Conservation (phyloP, 1,140 invertebrate species). For the Platyscapa corneri region DNA sequence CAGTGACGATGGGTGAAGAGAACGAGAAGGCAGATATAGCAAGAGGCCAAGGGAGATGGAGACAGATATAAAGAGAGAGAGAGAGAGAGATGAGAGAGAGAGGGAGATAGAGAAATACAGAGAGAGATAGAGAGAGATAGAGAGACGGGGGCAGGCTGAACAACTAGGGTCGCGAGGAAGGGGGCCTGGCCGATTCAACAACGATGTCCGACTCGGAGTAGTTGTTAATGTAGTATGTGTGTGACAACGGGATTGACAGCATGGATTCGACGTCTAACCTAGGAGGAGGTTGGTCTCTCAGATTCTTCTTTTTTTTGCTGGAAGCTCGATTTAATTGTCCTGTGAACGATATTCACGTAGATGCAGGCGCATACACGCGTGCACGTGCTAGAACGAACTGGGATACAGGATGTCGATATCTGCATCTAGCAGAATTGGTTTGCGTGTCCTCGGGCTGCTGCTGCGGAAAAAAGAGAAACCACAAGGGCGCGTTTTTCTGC, state of each 20-base stretch:
- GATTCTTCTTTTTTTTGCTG: constrained; percentile 8
- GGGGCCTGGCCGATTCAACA: constrained; percentile 71
- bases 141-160: not conserved
- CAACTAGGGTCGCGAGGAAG: constrained; percentile 58
- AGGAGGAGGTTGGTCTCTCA: constrained; percentile 72
- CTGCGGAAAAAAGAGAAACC: not conserved
- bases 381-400: no score
- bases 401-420: not conserved
- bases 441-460: not conserved
- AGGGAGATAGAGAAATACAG: constrained; percentile 9
- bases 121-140: constrained; percentile 26
- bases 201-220: constrained; percentile 73
- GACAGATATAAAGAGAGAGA: not conserved
- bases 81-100: constrained; percentile 16
- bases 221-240: constrained; percentile 76
- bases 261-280: constrained; percentile 72
- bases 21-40: not conserved
- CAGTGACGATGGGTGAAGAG: not conserved
- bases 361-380: not conserved
- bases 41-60: not conserved
- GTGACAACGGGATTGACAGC: constrained; percentile 75
- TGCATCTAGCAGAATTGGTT: not conserved
- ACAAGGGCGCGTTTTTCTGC: not conserved
- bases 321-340: not conserved
- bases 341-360: not conserved